Percentiles rank a stretch among this genome's conserved stretches.
These are phyloP conservation scores for Hyla sarda DNA, from an alignment of 2,113 vertebrate genomes.

Conservation along the genomic window DNA sequence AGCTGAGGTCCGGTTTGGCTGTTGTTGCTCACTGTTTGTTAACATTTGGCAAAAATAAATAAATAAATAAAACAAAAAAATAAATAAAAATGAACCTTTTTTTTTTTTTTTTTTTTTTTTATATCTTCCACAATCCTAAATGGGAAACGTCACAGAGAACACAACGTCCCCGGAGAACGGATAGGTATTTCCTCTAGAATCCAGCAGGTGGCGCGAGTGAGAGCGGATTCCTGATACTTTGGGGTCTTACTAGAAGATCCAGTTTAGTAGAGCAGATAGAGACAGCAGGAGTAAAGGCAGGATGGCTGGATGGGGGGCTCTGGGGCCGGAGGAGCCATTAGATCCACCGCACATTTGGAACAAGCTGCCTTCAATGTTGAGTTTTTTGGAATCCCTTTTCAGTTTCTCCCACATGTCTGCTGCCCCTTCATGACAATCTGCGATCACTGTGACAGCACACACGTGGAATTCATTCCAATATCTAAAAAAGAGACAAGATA, in stretches of 20 bases:
- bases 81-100: no score
- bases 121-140: slow-evolving; percentile 71
- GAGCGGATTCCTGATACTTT: slow-evolving; percentile 60
- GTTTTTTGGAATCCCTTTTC: slow-evolving; percentile 93
- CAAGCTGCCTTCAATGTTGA: slow-evolving; percentile 96
- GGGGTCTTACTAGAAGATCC: slow-evolving; percentile 81
- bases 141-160: slow-evolving; percentile 74
- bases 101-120: slow-evolving; percentile 51
- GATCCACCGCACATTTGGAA: slow-evolving; percentile 93
- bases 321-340: slow-evolving; percentile 76
- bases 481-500: slow-evolving; percentile 73
- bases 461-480: slow-evolving; percentile 98
- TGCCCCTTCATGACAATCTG: slow-evolving; percentile 97
- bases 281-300: slow-evolving; percentile 78
- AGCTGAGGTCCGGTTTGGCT: slow-evolving; percentile 81
- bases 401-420: slow-evolving; percentile 97
- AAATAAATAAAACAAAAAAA: slow-evolving; percentile 21
- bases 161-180: slow-evolving; percentile 73
- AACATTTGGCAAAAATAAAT: slow-evolving; percentile 75
- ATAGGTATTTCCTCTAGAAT: slow-evolving; percentile 73
- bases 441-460: slow-evolving; percentile 92
- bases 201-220: slow-evolving; percentile 71
- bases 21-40: slow-evolving; percentile 75
- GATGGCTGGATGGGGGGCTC: slow-evolving; percentile 69
- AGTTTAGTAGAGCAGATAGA: slow-evolving; percentile 84